Conservation (phyloP, 2,888 invertebrate species). For the Lasioglossum pauxillum region DNA sequence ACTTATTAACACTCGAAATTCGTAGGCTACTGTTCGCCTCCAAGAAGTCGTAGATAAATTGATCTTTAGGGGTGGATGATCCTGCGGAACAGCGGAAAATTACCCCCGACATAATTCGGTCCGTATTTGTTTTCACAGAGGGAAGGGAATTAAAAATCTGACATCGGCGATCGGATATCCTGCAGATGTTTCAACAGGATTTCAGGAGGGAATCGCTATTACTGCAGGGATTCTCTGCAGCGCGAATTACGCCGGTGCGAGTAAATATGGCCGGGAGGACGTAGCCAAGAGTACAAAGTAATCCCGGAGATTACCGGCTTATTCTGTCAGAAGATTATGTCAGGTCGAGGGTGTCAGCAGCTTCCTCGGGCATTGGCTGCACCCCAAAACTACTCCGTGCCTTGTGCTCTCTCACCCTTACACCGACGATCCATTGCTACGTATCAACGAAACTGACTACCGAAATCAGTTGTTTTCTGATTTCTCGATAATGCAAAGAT, state of each 20-base stretch:
- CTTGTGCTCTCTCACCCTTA: conserved; percentile 54
- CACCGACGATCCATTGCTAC: conserved; percentile 21
- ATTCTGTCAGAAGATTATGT: conserved; percentile 84
- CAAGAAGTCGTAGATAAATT: neutral
- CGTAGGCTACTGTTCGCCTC: neutral
- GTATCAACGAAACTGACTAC: conserved; percentile 58
- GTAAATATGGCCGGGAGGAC: conserved; percentile 76
- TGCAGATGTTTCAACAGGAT: conserved; percentile 70
- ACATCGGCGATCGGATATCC: conserved; percentile 63
- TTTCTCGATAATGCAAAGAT: too few relatives aligned
- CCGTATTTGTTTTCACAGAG: conserved; percentile 4
- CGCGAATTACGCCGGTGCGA: conserved; percentile 74
- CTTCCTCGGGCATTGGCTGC: conserved; percentile 76
- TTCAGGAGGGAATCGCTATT: conserved; percentile 68
- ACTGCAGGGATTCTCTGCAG: conserved; percentile 71
- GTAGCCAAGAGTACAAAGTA: conserved; percentile 77
- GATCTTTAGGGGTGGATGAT: neutral
- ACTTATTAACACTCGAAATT: too few relatives aligned
- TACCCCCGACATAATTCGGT: neutral
- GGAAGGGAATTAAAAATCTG: conserved; percentile 56
- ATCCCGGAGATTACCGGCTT: conserved; percentile 84
- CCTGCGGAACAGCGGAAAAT: neutral
- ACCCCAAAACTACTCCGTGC: conserved; percentile 53
- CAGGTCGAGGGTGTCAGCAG: conserved; percentile 83
- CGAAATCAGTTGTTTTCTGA: conserved; percentile 5